A percentile compares a stretch with the other conserved stretches of the same genome.
These are phyloP conservation scores for Hydropotes inermis DNA, from an alignment of 2,113 vertebrate genomes.

Conservation along the genomic window DNA sequence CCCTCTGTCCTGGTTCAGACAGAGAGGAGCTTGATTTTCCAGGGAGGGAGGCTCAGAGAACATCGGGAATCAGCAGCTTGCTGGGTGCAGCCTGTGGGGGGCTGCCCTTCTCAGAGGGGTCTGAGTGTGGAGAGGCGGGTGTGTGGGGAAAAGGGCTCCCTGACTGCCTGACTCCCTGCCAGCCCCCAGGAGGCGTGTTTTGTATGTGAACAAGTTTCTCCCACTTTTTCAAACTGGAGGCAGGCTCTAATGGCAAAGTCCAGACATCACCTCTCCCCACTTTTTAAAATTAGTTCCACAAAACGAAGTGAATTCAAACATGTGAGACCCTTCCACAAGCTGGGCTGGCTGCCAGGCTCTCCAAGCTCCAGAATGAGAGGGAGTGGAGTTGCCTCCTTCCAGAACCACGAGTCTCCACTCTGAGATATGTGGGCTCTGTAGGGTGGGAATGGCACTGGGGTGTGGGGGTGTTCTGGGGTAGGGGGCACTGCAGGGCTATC, in stretches of 20 bases:
- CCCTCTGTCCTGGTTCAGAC: fast-evolving
- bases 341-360: neutral
- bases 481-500: neutral
- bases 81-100: neutral
- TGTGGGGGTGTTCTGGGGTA: neutral
- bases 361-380: neutral
- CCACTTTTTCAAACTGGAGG: fast-evolving
- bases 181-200: neutral
- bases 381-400: neutral
- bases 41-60: neutral
- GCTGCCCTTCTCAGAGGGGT: neutral
- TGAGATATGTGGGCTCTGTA: neutral
- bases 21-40: neutral
- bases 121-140: neutral
- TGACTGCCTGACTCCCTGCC: neutral
- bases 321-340: neutral
- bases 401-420: neutral
- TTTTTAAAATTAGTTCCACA: conserved; percentile 6
- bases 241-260: neutral
- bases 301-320: conserved; percentile 20
- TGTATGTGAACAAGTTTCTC: neutral
- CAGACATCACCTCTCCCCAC: neutral
- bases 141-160: neutral
- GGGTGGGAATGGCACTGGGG: neutral
- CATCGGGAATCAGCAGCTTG: neutral